Base-by-base conservation (phyloP, 2,113 vertebrate species). In the Coregonus clupeaformis region DNA sequence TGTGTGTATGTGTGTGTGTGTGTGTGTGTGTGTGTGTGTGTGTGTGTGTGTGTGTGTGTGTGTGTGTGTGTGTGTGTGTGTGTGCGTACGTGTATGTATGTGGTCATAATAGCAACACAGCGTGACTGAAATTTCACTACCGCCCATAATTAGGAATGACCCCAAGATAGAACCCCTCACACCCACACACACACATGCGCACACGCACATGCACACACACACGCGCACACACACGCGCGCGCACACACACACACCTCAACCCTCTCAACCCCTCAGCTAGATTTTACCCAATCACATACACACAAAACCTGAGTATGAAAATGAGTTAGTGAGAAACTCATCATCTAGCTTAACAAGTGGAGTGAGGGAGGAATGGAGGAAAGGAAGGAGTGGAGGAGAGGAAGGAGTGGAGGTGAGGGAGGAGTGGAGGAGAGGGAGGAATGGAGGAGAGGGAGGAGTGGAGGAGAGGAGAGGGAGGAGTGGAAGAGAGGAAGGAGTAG, bases 281-380 rank as follows among this genome's bases (percentile, higher is more conserved):
- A 30, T 30, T 4, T 30, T 2, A 70, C n/a, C n/a, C n/a, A n/a
- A n/a, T n/a, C n/a, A n/a, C 27, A 27, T 27, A 27, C 27, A 27
- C 65, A 64, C 64, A 18, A 68, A 78, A 82, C 82, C 69, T 52
- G 70, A 77, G 83, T 68, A 80, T 82, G 78, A 85, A 84, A 85
- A 88, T 85, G 71, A 88, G 85, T 89, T 80, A 32, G 5, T 32
- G 84, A 86, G 82, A 86, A 88, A 89, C 84, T 86, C 83, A 86
- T 88, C 88, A 85, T 69, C 71, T 81, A 82, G 84, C 86, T 88
- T 87, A 89, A 89, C 86, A 88, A 89, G 83, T 70, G 79, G 29
- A 6, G 29, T 6, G 60, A 14, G 32, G 9, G 32, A 36, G n/a
- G n/a, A 24, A 42, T 22, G 30, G 3, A n/a, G 30, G 5, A 5